phyloP scores from a whole-genome alignment of 2,888 invertebrate genomes.

The Stenichneumon culpator region DNA sequence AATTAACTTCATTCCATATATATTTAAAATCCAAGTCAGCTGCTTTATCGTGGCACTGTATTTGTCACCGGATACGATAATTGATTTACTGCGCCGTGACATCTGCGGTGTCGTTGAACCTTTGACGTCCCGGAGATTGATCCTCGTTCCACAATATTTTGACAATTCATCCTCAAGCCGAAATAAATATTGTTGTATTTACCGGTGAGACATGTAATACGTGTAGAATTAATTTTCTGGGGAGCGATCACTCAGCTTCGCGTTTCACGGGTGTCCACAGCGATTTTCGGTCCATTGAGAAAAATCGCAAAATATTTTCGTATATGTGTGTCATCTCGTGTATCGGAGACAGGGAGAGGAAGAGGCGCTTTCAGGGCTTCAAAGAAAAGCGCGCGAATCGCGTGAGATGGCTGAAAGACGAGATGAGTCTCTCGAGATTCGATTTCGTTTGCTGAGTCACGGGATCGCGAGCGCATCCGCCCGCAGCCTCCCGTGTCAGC shows the following conservation, averaged over 20 bases:
- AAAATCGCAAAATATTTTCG: constrained; percentile 71
- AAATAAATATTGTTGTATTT: constrained; percentile 35
- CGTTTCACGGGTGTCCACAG: constrained; percentile 63
- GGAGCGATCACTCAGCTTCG: constrained; percentile 68
- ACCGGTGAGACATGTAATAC: constrained; percentile 34
- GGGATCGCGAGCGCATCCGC: constrained; percentile 75
- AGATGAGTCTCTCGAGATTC: constrained; percentile 81
- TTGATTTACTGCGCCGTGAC: constrained; percentile 11
- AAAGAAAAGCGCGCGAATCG: constrained; percentile 71
- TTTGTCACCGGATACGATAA: constrained; percentile 5
- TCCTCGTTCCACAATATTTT: constrained; percentile 75
- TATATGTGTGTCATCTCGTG: constrained; percentile 45
- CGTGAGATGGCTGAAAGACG: constrained; percentile 65
- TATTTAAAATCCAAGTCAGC: constrained; percentile 14
- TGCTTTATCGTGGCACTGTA: not conserved
- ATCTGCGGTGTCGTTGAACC: constrained; percentile 31
- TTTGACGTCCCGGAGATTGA: constrained; percentile 62
- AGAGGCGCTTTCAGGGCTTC: constrained; percentile 67
- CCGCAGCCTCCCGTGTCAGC: constrained; percentile 64
- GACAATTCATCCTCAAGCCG: constrained; percentile 57
- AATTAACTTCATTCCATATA: constrained; percentile 32
- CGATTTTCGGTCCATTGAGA: constrained; percentile 41
- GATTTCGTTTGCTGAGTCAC: constrained; percentile 82
- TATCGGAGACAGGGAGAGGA: not conserved
- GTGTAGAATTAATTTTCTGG: constrained; percentile 67